Percentiles rank a stretch among this genome's conserved stretches.
Conservation (phyloP, 2,113 vertebrate genomes). For the Sylvia atricapilla region DNA sequence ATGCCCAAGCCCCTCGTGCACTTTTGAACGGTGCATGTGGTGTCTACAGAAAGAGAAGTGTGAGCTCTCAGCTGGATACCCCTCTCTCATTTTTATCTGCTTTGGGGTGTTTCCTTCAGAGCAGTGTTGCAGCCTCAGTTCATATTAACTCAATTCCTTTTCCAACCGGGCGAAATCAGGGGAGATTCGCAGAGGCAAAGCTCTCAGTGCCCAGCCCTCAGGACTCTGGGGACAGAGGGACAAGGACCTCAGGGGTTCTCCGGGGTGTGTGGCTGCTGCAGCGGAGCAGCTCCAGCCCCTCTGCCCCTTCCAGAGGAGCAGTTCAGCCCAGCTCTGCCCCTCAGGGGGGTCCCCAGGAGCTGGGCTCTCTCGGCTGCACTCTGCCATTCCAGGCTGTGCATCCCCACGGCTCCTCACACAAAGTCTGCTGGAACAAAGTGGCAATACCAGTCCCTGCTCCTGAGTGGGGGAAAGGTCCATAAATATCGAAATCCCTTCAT, state of each 20-base stretch:
- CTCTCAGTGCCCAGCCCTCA: not conserved
- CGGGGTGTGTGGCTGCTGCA: not conserved
- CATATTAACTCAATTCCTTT: rapidly evolving
- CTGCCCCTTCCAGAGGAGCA: not conserved
- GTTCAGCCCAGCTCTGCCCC: not conserved
- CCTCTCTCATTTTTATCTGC: not conserved
- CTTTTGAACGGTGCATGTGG: rapidly evolving
- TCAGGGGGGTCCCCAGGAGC: not conserved
- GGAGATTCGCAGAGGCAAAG: not conserved
- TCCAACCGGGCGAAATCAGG: not conserved
- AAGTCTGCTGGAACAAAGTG: not conserved
- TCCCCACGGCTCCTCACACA: not conserved
- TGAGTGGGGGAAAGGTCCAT: not conserved
- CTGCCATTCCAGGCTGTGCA: not conserved
- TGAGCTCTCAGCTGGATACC: not conserved
- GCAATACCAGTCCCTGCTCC: not conserved
- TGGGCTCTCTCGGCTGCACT: not conserved
- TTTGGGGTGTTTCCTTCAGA: not conserved
- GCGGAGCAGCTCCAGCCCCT: not conserved
- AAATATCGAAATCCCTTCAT: not conserved
- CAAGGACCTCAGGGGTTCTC: not conserved
- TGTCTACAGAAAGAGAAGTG: not conserved
- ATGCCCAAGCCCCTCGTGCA: not conserved
- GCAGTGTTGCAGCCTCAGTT: not conserved
- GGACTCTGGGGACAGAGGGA: not conserved